These are phyloP conservation scores for Ceratosolen solmsi DNA, from an alignment of 1,140 invertebrate species.

Conservation along the genomic window DNA sequence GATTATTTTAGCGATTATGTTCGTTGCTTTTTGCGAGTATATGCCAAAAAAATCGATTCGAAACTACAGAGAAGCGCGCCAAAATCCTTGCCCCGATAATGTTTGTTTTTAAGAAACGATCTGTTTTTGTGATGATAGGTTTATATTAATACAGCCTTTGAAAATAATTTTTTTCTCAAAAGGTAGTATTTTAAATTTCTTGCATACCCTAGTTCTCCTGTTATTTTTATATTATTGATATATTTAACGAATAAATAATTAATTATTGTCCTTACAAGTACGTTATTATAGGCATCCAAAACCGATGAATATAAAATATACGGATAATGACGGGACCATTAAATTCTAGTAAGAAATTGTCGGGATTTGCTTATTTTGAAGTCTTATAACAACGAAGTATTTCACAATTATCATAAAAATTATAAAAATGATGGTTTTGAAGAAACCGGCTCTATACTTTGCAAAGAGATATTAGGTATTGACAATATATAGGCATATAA, in stretches of 20 bases:
- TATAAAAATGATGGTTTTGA: background rate
- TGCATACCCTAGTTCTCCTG: no score
- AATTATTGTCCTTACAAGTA: background rate
- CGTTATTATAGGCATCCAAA: background rate
- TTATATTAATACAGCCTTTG: background rate
- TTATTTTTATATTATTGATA: background rate
- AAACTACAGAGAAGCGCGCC: constrained; percentile 12
- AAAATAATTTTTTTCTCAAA: background rate
- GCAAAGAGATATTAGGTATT: background rate
- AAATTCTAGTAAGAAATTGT: background rate
- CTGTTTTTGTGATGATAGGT: constrained; percentile 23
- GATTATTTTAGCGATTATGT: constrained; percentile 8
- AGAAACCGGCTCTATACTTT: background rate
- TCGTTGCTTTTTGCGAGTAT: background rate
- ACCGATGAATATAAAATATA: background rate
- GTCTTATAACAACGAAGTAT: background rate
- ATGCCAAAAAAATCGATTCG: constrained; percentile 8
- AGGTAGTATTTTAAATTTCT: constrained; percentile 7
- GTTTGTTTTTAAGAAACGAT: constrained; percentile 44
- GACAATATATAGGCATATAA: background rate
- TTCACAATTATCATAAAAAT: background rate
- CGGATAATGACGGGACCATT: background rate
- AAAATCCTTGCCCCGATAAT: constrained; percentile 32
- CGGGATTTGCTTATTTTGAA: background rate
- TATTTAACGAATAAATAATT: background rate